Conservation (phyloP, 2,113 vertebrate species). For the Peromyscus polionotus region DNA sequence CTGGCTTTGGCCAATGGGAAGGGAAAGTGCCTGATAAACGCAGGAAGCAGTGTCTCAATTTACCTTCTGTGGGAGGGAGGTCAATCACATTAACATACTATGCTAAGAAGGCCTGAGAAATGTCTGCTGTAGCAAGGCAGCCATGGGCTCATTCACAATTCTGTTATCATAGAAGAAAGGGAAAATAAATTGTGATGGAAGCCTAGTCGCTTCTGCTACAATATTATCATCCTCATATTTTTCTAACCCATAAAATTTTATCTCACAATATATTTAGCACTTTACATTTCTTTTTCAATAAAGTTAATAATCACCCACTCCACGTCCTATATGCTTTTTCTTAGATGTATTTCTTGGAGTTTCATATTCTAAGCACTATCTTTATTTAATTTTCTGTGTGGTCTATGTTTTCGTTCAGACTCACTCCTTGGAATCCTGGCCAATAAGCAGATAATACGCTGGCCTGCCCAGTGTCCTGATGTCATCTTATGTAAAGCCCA, state of each 20-base stretch:
- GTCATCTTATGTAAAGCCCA: no score
- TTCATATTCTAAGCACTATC: neutral
- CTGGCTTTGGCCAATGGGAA: neutral
- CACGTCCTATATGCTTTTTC: neutral
- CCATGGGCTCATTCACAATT: no score
- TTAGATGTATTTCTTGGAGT: neutral
- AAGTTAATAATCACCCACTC: neutral
- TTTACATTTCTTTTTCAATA: neutral
- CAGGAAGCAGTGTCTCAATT: neutral
- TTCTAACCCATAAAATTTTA: neutral
- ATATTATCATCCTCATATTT: neutral
- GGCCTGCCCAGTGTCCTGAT: no score
- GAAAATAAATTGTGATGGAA: neutral
- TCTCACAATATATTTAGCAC: neutral
- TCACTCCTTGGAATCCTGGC: no score
- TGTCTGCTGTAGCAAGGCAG: neutral
- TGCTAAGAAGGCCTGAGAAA: neutral
- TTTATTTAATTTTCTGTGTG: neutral
- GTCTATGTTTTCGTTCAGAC: no score
- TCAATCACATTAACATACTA: neutral
- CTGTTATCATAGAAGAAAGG: neutral
- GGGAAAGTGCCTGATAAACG: neutral
- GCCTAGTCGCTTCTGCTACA: neutral
- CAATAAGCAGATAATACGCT: no score
- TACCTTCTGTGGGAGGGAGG: constrained; percentile 8